Evolutionary conservation across 1,140 invertebrate genomes (phyloP).

Genomic region (Lucilia cuprina): DNA sequence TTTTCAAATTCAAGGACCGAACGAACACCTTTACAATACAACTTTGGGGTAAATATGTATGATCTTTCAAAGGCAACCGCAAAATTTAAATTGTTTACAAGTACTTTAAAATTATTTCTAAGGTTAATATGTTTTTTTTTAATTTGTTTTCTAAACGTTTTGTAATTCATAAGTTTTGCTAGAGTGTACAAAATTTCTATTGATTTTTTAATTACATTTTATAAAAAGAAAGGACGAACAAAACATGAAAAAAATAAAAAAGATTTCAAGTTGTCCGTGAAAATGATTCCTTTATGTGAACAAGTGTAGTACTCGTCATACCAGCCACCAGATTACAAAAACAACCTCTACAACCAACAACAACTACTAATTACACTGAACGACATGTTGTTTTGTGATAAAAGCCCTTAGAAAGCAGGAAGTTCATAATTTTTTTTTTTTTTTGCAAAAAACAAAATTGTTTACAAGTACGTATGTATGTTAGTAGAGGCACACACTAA

Average conservation of each 20-base stretch:
- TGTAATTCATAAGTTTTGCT: neutral
- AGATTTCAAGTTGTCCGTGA: neutral
- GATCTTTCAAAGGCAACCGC: neutral
- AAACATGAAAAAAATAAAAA: neutral
- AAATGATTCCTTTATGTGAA: neutral
- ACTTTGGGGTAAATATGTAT: neutral
- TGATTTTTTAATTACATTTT: constrained; percentile 16
- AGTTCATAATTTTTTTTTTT: neutral
- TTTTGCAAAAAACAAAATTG: neutral
- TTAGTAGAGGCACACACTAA: neutral
- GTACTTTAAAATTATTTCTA: neutral
- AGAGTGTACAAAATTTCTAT: neutral
- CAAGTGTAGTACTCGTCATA: neutral
- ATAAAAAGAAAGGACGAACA: neutral
- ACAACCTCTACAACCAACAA: neutral
- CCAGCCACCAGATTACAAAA: neutral
- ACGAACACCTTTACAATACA: neutral
- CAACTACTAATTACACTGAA: neutral
- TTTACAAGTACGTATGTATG: neutral
- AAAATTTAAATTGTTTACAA: neutral
- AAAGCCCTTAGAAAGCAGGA: neutral
- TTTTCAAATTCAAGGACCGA: neutral
- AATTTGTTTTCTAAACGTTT: neutral
- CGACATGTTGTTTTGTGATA: neutral
- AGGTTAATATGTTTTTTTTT: neutral